phyloP scores from a whole-genome alignment of 2,113 vertebrate species.

The Phrynosoma blainvillii region DNA sequence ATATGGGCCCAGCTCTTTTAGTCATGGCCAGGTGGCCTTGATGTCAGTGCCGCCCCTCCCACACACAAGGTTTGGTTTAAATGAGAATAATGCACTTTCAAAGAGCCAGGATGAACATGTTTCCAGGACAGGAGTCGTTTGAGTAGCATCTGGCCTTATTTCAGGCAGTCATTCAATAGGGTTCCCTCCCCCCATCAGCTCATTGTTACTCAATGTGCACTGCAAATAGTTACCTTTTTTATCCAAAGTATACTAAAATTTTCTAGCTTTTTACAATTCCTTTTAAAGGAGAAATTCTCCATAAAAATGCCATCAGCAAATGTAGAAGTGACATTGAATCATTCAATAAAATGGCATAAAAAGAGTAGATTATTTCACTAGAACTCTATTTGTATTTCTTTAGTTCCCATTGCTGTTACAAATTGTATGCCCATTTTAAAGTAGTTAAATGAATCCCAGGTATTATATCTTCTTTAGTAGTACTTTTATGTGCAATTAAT shows the following conservation, averaged over 20 bases:
- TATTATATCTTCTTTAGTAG: slow-evolving; percentile 31
- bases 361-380: slow-evolving; percentile 47
- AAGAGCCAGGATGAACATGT: slow-evolving; percentile 73
- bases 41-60: slow-evolving; percentile 77
- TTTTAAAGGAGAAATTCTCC: slow-evolving; percentile 54
- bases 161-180: slow-evolving; percentile 39
- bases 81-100: slow-evolving; percentile 83
- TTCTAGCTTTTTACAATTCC: slow-evolving; percentile 29
- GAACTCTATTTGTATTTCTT: slow-evolving; percentile 46
- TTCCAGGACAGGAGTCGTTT: slow-evolving; percentile 69
- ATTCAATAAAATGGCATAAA: slow-evolving; percentile 61
- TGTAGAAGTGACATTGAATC: slow-evolving; percentile 62
- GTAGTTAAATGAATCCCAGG: slow-evolving; percentile 48
- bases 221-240: slow-evolving; percentile 46
- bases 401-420: slow-evolving; percentile 55
- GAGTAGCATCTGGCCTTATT: slow-evolving; percentile 71
- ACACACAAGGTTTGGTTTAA: slow-evolving; percentile 75
- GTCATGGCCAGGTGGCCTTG: slow-evolving; percentile 81
- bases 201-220: not conserved
- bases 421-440: slow-evolving; percentile 59
- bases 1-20: slow-evolving; percentile 79
- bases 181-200: not conserved
- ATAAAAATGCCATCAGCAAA: slow-evolving; percentile 47
- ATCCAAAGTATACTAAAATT: slow-evolving; percentile 53
- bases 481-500: not conserved